Evolutionary conservation across 2,797 vertebrate species (phyloP), one percentile per base, ranked within the genome.

Genomic region (Psittacula derbiana): DNA sequence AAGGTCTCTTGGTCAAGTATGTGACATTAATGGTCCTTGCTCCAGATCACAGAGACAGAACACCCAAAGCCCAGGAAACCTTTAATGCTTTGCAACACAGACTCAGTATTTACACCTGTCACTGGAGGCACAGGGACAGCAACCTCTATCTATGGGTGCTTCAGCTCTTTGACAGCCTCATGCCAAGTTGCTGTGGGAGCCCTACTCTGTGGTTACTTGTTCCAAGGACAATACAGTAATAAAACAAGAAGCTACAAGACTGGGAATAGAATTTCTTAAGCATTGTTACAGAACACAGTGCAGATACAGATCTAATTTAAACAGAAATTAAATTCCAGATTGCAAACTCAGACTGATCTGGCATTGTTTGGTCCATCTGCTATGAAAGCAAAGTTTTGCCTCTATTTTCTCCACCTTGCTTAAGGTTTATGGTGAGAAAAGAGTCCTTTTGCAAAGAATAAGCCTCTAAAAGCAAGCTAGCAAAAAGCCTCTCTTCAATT

Each of bases 151-250:
- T 66, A 74, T 8, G 4, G 84, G 55, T n/a, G 30, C 80, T 46
- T 86, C 67, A 27, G 8, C 19, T 74, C 79, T 52, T 74, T 17
- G 38, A 78, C 31, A 93, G 61, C 58, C 62, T 62, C 62, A 12
- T 30, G 40, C 67, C 80, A 80, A 81, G 72, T 66, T 61, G 72
- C 92, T 84, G 86, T 21, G 46, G 76, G 76, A 92, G 62, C 30
- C n/a, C 80, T 66, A 61, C 49, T 91, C 65, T 80, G 12, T 7
- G 25, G 50, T 76, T 80, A 65, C 53, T 86, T 8, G 0, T 40
- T 91, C 66, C 83, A 93, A 90, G 43, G 86, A 95, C 82, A 96
- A 95, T 69, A 58, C 36, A 88, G 70, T 25, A 95, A 94, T 81
- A 88, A 95, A 95, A 90, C 58, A 69, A 74, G 62, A 88, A 80